Percentiles rank a stretch among this genome's conserved stretches.
Evolutionary conservation across 2,797 vertebrate species (phyloP).

Genomic region (Gallinago solitaria): DNA sequence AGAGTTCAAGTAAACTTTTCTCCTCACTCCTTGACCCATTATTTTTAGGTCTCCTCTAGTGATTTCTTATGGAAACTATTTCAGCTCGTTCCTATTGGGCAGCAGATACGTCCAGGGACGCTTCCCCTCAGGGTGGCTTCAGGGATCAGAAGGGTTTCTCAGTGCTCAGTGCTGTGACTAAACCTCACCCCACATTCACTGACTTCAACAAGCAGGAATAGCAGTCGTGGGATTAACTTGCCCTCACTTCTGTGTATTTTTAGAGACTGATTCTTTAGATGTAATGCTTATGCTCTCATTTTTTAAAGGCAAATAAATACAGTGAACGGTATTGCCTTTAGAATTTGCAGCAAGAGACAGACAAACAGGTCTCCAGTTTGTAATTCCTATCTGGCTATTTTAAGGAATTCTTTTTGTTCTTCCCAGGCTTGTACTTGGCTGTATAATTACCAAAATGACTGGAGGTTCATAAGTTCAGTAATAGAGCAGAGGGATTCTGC

Average conservation of each 20-base stretch:
- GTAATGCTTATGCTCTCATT: background rate
- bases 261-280: background rate
- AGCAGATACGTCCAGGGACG: background rate
- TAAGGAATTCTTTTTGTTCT: background rate
- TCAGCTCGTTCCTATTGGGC: background rate
- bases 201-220: background rate
- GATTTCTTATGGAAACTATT: background rate
- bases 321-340: background rate
- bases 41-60: background rate
- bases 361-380: background rate
- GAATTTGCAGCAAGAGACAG: background rate
- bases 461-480: background rate
- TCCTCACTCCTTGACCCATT: background rate
- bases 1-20: background rate
- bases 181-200: background rate
- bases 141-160: background rate
- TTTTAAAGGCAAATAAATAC: conserved; percentile 9
- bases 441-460: background rate
- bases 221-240: background rate
- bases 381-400: background rate
- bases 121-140: background rate
- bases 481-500: background rate
- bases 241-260: background rate
- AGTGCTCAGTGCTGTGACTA: background rate
- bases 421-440: background rate